Evolutionary conservation across 2,113 vertebrate species (phyloP).

Genomic region (Platysternon megacephalum): DNA sequence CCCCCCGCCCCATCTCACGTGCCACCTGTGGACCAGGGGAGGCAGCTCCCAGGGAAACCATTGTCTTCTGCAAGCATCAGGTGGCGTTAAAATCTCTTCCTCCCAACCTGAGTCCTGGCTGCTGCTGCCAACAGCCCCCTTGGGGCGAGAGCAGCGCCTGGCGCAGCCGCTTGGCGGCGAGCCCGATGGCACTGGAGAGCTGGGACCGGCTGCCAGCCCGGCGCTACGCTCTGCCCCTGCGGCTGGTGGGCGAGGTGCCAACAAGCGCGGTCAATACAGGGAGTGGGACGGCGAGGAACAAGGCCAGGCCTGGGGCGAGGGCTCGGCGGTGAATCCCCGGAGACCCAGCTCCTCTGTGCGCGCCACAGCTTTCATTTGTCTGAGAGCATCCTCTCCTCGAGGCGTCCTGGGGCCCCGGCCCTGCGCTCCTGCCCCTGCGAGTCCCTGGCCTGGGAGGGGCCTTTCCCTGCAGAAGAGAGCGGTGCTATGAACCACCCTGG

Average conservation of each 20-base stretch:
- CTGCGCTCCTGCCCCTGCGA: too few relatives aligned
- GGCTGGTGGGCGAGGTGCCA: not conserved
- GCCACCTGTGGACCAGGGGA: not conserved
- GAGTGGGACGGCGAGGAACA: not conserved
- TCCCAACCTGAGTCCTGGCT: too few relatives aligned
- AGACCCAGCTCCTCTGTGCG: not conserved
- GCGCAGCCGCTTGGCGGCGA: too few relatives aligned
- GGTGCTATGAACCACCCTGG: too few relatives aligned
- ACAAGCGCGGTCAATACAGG: accelerated
- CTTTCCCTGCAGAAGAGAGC: too few relatives aligned
- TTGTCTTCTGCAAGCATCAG: not conserved
- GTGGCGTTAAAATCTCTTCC: not conserved
- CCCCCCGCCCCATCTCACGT: not conserved
- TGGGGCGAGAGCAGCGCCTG: not conserved
- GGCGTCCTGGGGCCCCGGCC: not conserved
- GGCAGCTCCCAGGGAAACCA: not conserved
- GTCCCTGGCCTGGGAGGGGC: too few relatives aligned
- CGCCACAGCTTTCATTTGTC: not conserved
- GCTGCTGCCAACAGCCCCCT: too few relatives aligned
- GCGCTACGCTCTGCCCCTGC: too few relatives aligned
- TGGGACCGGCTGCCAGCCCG: not conserved
- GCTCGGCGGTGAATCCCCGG: not conserved
- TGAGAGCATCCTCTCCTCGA: not conserved
- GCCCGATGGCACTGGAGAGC: too few relatives aligned
- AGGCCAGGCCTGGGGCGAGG: not conserved